Evolutionary conservation across 2,113 vertebrate species (phyloP).

Genomic region (Pteruthius melanotis): DNA sequence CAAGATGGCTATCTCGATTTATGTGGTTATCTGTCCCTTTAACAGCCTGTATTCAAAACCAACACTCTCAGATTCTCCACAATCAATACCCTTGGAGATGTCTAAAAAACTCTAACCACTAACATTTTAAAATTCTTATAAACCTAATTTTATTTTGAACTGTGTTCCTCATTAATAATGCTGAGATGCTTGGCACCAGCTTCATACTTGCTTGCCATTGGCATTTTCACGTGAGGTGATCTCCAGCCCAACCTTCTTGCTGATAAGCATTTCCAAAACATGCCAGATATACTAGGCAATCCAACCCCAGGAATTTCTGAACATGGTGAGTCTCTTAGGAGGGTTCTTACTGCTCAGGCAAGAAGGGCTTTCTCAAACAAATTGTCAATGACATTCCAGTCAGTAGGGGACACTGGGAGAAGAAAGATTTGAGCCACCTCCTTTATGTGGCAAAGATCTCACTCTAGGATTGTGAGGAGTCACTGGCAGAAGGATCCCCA

Average conservation of each 20-base stretch:
- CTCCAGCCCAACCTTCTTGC: neutral
- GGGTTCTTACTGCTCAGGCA: neutral
- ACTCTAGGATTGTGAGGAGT: neutral
- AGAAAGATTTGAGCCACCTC: neutral
- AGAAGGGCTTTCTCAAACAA: neutral
- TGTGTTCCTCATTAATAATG: neutral
- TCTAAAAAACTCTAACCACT: neutral
- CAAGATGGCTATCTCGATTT: neutral
- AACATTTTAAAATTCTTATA: neutral
- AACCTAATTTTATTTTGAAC: neutral
- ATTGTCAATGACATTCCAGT: neutral
- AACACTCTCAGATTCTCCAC: neutral
- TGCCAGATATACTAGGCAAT: neutral
- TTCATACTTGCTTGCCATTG: neutral
- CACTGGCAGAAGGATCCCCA: neutral
- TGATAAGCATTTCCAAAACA: neutral
- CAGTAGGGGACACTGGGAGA: neutral
- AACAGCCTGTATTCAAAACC: neutral
- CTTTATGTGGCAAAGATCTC: neutral
- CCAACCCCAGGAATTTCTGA: accelerated
- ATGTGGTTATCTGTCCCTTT: neutral
- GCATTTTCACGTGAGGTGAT: neutral
- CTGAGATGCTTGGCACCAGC: neutral
- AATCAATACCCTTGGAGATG: neutral
- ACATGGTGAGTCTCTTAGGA: neutral